Evolutionary conservation across 2,797 vertebrate species (phyloP).

Genomic region (Gorsachius magnificus): DNA sequence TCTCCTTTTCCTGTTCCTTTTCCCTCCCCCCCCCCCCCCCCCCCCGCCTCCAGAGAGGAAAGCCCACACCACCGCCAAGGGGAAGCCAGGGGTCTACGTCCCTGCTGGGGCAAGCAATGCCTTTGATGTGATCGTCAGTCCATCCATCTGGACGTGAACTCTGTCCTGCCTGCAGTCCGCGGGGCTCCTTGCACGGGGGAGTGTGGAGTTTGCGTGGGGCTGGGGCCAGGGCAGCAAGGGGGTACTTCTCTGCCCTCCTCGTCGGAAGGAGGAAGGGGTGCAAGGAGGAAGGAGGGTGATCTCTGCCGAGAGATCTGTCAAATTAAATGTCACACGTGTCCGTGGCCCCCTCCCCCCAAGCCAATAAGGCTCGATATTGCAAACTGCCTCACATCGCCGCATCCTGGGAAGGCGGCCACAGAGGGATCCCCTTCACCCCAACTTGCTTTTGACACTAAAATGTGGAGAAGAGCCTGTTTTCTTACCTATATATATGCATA

Average conservation of each 20-base stretch:
- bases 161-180: neutral
- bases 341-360: too few species aligned
- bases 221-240: rapidly evolving
- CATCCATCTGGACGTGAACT: rapidly evolving
- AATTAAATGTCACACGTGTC: neutral
- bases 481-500: neutral
- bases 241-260: neutral
- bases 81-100: rapidly evolving
- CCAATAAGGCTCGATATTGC: neutral
- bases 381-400: neutral
- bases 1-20: neutral
- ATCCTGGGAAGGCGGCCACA: neutral
- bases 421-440: neutral
- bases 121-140: neutral
- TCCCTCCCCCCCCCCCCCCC: too few species aligned
- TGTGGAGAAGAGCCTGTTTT: neutral
- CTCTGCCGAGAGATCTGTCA: neutral
- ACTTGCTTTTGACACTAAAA: slow-evolving; percentile 3
- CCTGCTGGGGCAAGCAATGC: rapidly evolving
- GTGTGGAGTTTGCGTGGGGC: neutral
- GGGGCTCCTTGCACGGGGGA: neutral
- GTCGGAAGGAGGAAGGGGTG: neutral
- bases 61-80: rapidly evolving
- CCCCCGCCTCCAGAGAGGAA: neutral
- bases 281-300: neutral